Evolutionary conservation across 64 coral and sea anemone species (phyloP).

Genomic region (Montipora sp.): DNA sequence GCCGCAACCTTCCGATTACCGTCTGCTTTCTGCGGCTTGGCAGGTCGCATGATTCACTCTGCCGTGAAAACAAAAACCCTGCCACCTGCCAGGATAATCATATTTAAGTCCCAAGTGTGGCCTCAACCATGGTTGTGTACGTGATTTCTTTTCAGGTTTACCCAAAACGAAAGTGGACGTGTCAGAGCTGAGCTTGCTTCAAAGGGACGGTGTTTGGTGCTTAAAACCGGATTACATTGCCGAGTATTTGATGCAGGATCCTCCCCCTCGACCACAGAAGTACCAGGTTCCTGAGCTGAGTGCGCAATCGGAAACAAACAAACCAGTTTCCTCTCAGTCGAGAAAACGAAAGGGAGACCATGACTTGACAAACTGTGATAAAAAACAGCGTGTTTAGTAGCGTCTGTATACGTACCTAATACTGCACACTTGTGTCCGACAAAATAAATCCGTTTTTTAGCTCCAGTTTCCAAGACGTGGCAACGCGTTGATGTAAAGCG

Average conservation of each 20-base stretch:
- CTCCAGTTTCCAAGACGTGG: too few species aligned
- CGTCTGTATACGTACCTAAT: not conserved
- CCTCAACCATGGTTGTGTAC: not conserved
- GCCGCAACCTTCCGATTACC: not conserved
- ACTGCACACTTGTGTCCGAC: not conserved
- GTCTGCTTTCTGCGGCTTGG: not conserved
- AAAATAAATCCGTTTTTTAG: too few species aligned
- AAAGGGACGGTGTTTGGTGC: constrained; percentile 62
- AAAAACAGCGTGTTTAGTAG: constrained; percentile 62
- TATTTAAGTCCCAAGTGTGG: too few species aligned
- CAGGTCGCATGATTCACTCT: not conserved
- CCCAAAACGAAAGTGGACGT: constrained; percentile 58
- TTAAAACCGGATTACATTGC: constrained; percentile 93
- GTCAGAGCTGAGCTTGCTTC: constrained; percentile 54
- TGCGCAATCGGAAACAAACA: constrained; percentile 25
- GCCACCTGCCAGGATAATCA: too few species aligned
- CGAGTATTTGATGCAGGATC: constrained; percentile 93
- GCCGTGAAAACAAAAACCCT: too few species aligned
- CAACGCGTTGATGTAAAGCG: too few species aligned
- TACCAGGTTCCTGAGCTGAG: constrained; percentile 69
- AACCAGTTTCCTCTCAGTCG: constrained; percentile 50
- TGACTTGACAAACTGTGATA: constrained; percentile 18
- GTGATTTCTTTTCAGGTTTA: constrained; percentile 61
- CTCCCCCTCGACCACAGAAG: constrained; percentile 74
- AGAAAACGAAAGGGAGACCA: constrained; percentile 88